Conservation (phyloP, 2,113 vertebrate genomes). For the Microtus pennsylvanicus region DNA sequence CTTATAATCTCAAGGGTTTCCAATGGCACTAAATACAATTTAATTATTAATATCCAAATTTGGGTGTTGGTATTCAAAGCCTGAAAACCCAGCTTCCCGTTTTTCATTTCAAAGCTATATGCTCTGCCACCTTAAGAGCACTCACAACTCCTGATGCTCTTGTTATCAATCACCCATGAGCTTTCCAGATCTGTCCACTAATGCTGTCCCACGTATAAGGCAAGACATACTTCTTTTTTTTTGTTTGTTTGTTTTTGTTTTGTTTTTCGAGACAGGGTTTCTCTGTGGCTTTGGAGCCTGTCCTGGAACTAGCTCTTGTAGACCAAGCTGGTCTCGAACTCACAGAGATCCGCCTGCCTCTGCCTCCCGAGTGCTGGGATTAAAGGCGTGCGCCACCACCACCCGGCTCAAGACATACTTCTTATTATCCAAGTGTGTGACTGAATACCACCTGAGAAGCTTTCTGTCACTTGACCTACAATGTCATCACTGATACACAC, state of each 20-base stretch:
- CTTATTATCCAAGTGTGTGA: background rate
- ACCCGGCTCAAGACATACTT: background rate
- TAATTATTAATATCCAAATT: conserved; percentile 46
- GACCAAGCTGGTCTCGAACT: too few species aligned
- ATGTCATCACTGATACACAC: background rate
- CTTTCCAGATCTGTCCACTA: background rate
- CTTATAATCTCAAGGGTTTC: conserved; percentile 26
- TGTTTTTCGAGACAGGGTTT: too few species aligned
- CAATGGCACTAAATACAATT: background rate
- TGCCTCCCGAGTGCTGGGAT: too few species aligned
- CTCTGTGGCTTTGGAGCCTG: too few species aligned
- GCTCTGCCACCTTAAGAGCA: background rate
- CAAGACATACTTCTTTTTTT: background rate
- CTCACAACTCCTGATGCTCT: background rate
- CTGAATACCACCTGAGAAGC: background rate
- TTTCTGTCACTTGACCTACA: background rate
- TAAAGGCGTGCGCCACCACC: too few species aligned
- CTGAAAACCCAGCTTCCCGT: conserved; percentile 9
- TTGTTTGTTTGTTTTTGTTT: too few species aligned
- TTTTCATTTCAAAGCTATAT: conserved; percentile 4
- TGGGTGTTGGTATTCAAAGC: background rate
- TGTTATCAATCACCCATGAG: background rate
- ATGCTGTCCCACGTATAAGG: background rate
- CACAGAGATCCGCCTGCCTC: too few species aligned
- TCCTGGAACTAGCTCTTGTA: too few species aligned